Base-by-base conservation (phyloP, 2,113 vertebrate species). In the Vombatus ursinus region DNA sequence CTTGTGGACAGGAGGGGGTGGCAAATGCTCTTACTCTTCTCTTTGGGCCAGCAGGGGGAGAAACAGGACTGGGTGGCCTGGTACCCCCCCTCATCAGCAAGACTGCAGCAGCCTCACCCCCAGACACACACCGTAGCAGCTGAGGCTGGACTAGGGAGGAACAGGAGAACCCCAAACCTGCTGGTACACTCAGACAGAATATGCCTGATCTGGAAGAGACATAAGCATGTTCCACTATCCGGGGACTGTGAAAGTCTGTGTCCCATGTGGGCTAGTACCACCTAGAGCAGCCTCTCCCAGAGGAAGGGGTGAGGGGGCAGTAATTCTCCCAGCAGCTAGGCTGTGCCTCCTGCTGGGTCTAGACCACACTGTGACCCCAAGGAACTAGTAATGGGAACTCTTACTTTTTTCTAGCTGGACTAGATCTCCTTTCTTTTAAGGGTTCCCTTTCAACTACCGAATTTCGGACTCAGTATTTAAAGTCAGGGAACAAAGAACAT, bases 401-500 rank as follows among this genome's bases (percentile, higher is more conserved):
- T 19, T 44, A 2, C 8, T 44, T 84, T 68, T 44, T 84, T 23
- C n/a, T 23, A 44, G 68, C n/a, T 44, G 68, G 6, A 44, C 9
- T 84, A 84, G n/a, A 84, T 23, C 68, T 84, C 61, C 16, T n/a
- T 84, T 77, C 61, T 68, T 84, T 22, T 22, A 84, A 44, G 14
- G 68, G 37, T 44, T 84, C 53, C 93, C 90, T 93, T 96, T 54
- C 51, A 90, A 68, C 3, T 52, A 68, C 89, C 6, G 47, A 95
- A 92, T 94, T 90, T 77, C 57, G 94, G 95, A 48, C 84, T 95
- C 95, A 68, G 84, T 92, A 96, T 89, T 90, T 90, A 92, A 44
- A 50, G 48, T 49, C 14, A 92, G 90, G 92, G 93, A 97, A 93
- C 84, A 92, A 25, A 93, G 94, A 98, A 96, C 24, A 6, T 96